phyloP scores from a whole-genome alignment of 2,797 vertebrate species.

The Taenioides sp. region DNA sequence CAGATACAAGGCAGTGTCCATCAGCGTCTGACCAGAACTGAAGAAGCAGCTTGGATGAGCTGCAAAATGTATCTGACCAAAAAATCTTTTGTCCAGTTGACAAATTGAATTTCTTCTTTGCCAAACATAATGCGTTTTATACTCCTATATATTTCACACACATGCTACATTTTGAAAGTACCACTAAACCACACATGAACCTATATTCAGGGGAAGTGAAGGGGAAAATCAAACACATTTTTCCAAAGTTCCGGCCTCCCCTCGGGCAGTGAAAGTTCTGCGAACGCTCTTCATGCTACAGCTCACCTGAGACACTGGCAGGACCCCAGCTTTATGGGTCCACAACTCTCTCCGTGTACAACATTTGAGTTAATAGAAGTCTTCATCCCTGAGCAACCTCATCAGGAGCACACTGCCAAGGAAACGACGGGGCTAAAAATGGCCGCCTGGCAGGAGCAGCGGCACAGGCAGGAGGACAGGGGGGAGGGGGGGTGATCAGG shows the following conservation, averaged over 20 bases:
- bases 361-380: constrained; percentile 85
- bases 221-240: constrained; percentile 43
- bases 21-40: no score
- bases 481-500: constrained; percentile 42
- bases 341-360: constrained; percentile 82
- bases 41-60: no score
- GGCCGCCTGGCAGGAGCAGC: constrained; percentile 60
- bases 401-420: constrained; percentile 81
- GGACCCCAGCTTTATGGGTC: constrained; percentile 80
- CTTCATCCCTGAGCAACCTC: constrained; percentile 86
- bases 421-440: constrained; percentile 83
- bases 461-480: not conserved
- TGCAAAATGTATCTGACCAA: no score
- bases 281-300: constrained; percentile 80
- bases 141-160: not conserved
- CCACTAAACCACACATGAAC: constrained; percentile 22
- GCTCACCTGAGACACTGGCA: constrained; percentile 78
- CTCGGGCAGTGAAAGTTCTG: constrained; percentile 61
- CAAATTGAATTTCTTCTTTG: no score
- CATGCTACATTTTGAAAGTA: not conserved
- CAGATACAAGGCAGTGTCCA: no score
- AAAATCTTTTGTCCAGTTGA: no score
- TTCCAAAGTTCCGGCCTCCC: constrained; percentile 48
- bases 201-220: constrained; percentile 20
- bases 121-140: no score